Conservation (phyloP, 1,140 invertebrate species). For the Drosophila biarmipes region DNA sequence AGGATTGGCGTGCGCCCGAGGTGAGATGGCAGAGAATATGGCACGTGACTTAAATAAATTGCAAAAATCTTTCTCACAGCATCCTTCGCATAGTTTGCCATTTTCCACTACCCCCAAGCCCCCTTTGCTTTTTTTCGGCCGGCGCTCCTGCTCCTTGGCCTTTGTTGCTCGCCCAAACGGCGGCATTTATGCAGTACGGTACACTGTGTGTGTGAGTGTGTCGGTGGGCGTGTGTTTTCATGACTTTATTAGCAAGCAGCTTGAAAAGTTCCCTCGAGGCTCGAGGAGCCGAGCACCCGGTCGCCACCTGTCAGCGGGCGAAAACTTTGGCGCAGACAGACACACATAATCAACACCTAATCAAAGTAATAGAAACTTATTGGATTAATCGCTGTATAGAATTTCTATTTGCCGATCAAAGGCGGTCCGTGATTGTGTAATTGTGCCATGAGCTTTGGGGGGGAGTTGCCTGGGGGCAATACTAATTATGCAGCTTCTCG, state of each 20-base stretch:
- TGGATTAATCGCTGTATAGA: constrained; percentile 73
- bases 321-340: constrained; percentile 40
- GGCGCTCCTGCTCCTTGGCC: constrained; percentile 28
- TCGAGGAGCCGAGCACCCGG: background rate
- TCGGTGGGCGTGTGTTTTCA: constrained; percentile 40
- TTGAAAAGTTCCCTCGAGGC: constrained; percentile 50
- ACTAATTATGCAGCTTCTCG: constrained; percentile 37
- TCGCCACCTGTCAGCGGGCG: constrained; percentile 46
- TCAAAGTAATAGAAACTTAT: constrained; percentile 82
- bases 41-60: constrained; percentile 82
- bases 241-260: constrained; percentile 75
- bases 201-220: no score
- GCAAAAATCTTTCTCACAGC: constrained; percentile 79
- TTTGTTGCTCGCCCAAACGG: constrained; percentile 59
- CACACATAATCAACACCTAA: constrained; percentile 79
- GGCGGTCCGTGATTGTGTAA: constrained; percentile 32
- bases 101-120: background rate
- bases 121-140: constrained; percentile 2
- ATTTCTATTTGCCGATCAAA: constrained; percentile 67
- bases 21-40: constrained; percentile 61
- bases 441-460: background rate
- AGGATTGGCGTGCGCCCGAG: constrained; percentile 21
- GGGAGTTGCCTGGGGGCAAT: no score
- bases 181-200: constrained; percentile 46
- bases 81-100: constrained; percentile 71